Evolutionary conservation across 2,888 invertebrate genomes (phyloP).

Genomic region (Heliconius hortense): DNA sequence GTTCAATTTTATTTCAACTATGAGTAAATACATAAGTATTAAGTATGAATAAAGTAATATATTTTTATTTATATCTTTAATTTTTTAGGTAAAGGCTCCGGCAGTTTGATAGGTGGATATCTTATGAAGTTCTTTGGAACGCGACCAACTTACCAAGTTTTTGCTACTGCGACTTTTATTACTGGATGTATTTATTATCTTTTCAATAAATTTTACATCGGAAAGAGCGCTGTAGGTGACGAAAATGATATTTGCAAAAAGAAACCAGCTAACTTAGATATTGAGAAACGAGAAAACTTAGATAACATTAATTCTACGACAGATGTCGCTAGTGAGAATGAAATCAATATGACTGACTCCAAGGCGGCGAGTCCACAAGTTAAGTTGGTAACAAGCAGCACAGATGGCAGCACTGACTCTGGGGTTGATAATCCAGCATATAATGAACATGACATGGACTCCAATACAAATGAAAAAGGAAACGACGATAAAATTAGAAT

Average conservation of each 20-base stretch:
- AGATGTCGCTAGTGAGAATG: conserved; percentile 61
- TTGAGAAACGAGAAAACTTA: conserved; percentile 60
- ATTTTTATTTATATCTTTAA: not conserved
- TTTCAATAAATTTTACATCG: conserved; percentile 85
- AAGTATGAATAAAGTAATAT: not conserved
- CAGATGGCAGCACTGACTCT: conserved; percentile 76
- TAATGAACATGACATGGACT: conserved; percentile 59
- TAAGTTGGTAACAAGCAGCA: conserved; percentile 59
- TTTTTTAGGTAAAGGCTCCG: conserved; percentile 86
- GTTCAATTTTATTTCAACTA: no score
- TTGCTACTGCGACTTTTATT: conserved; percentile 83
- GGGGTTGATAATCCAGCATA: conserved; percentile 76
- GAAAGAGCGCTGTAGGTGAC: conserved; percentile 76
- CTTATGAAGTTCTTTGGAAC: conserved; percentile 88
- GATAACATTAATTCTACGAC: conserved; percentile 49
- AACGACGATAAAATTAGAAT: conserved; percentile 55
- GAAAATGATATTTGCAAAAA: conserved; percentile 83
- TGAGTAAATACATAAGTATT: no score
- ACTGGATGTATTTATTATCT: conserved; percentile 86
- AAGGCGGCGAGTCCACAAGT: conserved; percentile 46
- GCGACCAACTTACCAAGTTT: conserved; percentile 87
- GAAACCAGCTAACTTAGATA: conserved; percentile 65
- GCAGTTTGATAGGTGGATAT: conserved; percentile 89
- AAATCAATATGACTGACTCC: conserved; percentile 46
- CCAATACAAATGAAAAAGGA: conserved; percentile 49